These are phyloP conservation scores for Agrilus cyanescens DNA, from an alignment of 2,888 invertebrate species.

Conservation along the genomic window DNA sequence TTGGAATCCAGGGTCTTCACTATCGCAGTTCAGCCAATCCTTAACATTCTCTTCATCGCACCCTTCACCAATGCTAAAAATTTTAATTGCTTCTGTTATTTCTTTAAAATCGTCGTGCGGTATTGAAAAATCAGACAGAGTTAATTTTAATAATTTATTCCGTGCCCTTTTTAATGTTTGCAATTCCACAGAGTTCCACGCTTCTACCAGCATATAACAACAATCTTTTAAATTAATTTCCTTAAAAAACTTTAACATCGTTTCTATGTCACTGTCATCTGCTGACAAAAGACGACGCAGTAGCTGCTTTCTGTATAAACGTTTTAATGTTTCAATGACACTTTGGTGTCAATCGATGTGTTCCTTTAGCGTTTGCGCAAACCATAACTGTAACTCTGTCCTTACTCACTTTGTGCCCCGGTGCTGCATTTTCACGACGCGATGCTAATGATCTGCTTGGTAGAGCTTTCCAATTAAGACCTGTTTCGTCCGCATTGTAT, in stretches of 20 bases:
- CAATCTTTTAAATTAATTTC: no score
- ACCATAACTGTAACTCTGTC: constrained; percentile 19
- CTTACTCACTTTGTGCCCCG: constrained; percentile 17
- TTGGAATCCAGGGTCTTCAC: constrained; percentile 12
- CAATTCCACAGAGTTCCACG: constrained; percentile 14
- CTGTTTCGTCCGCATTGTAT: no score
- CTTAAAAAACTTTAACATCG: no score
- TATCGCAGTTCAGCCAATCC: constrained; percentile 12
- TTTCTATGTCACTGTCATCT: constrained; percentile 10
- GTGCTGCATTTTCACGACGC: no score
- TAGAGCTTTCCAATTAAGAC: no score
- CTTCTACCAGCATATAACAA: constrained; percentile 13
- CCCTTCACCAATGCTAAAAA: not conserved
- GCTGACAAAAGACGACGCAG: constrained; percentile 11
- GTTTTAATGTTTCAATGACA: constrained; percentile 13
- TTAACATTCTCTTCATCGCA: constrained; percentile 8
- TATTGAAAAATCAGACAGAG: no score
- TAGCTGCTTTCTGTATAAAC: constrained; percentile 15
- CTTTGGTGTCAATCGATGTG: constrained; percentile 19
- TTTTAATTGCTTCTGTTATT: no score
- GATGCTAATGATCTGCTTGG: no score
- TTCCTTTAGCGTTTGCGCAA: constrained; percentile 20
- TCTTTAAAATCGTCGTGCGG: no score
- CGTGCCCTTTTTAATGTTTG: constrained; percentile 14
- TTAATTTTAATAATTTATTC: constrained; percentile 11